Percentiles rank a stretch among this genome's conserved stretches.
phyloP scores from a whole-genome alignment of 2,113 vertebrate species.

The Sinocyclocheilus grahami region DNA sequence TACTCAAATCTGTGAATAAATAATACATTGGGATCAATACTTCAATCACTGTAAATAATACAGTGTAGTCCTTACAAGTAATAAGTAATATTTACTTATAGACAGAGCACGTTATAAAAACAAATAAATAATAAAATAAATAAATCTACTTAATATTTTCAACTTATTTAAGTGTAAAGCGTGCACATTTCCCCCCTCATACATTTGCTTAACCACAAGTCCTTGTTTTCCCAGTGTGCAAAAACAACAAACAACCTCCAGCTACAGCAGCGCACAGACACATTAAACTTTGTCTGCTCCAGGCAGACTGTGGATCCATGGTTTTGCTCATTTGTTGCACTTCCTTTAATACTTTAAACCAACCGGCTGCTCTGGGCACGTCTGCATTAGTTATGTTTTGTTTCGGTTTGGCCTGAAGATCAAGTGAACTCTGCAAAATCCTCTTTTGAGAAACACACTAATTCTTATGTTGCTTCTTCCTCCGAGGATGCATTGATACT shows the following conservation, averaged over 20 bases:
- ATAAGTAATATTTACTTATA: neutral
- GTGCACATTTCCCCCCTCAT: neutral
- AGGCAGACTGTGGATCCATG: neutral
- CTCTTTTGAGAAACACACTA: constrained; percentile 8
- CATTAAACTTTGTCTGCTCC: constrained; percentile 9
- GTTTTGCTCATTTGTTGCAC: constrained; percentile 14
- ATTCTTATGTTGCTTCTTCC: constrained; percentile 15
- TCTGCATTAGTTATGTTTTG: constrained; percentile 39
- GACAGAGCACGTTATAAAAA: too few relatives aligned
- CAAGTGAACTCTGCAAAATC: neutral
- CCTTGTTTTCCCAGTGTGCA: neutral
- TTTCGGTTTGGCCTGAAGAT: constrained; percentile 11
- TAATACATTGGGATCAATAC: neutral
- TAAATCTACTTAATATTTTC: neutral
- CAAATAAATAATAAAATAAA: too few relatives aligned
- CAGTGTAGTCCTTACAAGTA: neutral
- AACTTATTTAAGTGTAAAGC: neutral
- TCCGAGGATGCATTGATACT: neutral
- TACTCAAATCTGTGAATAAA: neutral
- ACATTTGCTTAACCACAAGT: neutral
- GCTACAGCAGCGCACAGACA: neutral
- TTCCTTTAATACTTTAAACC: constrained; percentile 57
- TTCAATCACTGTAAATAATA: neutral
- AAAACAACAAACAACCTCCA: constrained; percentile 1
- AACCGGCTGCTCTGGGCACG: constrained; percentile 30